phyloP scores from a whole-genome alignment of 2,888 invertebrate species.

The Dioctria rufipes region DNA sequence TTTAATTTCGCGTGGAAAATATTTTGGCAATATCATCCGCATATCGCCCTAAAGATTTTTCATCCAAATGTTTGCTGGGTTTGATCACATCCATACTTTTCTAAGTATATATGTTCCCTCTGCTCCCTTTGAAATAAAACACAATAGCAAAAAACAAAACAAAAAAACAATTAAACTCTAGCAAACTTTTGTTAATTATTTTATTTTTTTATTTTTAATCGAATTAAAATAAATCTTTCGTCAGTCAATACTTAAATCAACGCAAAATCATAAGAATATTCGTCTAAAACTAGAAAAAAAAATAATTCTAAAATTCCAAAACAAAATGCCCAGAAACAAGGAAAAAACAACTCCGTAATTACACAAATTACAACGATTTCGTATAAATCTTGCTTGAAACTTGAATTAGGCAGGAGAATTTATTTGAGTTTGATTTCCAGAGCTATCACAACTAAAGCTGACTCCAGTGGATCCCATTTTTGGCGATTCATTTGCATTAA shows the following conservation, averaged over 20 bases:
- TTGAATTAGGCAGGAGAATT: constrained; percentile 60
- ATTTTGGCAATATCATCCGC: too few relatives aligned
- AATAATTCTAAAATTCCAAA: constrained; percentile 8
- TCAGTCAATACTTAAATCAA: constrained; percentile 41
- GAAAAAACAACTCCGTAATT: too few relatives aligned
- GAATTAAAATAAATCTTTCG: constrained; percentile 17
- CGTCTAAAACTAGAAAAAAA: neutral
- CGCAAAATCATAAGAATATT: neutral
- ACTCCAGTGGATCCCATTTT: constrained; percentile 21
- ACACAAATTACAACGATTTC: constrained; percentile 25
- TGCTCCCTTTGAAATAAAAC: too few relatives aligned
- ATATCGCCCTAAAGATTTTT: too few relatives aligned
- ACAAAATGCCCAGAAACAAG: neutral
- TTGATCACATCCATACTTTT: too few relatives aligned
- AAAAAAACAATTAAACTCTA: neutral
- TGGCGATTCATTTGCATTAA: constrained; percentile 59
- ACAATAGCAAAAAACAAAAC: neutral
- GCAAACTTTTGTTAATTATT: constrained; percentile 11
- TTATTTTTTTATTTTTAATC: constrained; percentile 46
- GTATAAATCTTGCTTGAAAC: constrained; percentile 39
- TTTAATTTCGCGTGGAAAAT: too few relatives aligned
- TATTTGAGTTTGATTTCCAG: constrained; percentile 59
- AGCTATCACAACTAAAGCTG: constrained; percentile 50
- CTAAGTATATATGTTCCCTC: too few relatives aligned
- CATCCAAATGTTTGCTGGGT: too few relatives aligned